phyloP scores from a whole-genome alignment of 2,888 invertebrate species.

The Phalera bucephala region DNA sequence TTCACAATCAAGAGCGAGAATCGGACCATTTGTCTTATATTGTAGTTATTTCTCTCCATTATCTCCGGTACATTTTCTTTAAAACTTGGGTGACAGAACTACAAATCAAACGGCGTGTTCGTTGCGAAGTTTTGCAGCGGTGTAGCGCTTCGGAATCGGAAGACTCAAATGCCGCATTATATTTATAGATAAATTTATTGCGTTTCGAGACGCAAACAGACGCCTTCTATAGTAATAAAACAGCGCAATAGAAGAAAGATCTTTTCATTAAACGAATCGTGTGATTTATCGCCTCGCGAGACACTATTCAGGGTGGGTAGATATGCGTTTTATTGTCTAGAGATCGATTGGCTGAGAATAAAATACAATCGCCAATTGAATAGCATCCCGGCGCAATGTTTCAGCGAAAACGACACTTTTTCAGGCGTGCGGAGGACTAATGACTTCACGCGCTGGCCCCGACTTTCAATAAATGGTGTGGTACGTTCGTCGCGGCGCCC shows the following conservation, averaged over 20 bases:
- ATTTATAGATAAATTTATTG: no score
- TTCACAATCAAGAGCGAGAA: conserved; percentile 1
- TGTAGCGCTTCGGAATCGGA: conserved; percentile 31
- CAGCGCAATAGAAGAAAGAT: conserved; percentile 57
- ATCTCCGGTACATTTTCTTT: conserved; percentile 33
- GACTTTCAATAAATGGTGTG: conserved; percentile 72
- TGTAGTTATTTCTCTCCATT: conserved; percentile 7
- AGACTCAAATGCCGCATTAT: conserved; percentile 30
- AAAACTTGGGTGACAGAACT: conserved; percentile 34
- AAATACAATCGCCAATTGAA: conserved; percentile 80
- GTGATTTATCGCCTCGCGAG: conserved; percentile 77
- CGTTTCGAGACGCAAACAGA: conserved; percentile 43
- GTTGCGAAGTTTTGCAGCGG: conserved; percentile 32
- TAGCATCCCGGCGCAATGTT: conserved; percentile 43
- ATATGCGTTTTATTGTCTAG: conserved; percentile 72
- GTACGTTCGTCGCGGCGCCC: conserved; percentile 31
- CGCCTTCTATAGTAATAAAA: conserved; percentile 60
- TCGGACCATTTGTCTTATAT: not conserved
- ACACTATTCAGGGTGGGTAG: conserved; percentile 68
- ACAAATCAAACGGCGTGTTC: conserved; percentile 40
- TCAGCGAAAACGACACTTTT: conserved; percentile 47
- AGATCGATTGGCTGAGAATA: conserved; percentile 78
- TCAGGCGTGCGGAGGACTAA: conserved; percentile 63
- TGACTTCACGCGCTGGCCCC: conserved; percentile 71
- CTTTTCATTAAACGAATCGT: conserved; percentile 78